These are phyloP conservation scores for Pipa parva DNA, from an alignment of 2,113 vertebrate species.

Conservation along the genomic window DNA sequence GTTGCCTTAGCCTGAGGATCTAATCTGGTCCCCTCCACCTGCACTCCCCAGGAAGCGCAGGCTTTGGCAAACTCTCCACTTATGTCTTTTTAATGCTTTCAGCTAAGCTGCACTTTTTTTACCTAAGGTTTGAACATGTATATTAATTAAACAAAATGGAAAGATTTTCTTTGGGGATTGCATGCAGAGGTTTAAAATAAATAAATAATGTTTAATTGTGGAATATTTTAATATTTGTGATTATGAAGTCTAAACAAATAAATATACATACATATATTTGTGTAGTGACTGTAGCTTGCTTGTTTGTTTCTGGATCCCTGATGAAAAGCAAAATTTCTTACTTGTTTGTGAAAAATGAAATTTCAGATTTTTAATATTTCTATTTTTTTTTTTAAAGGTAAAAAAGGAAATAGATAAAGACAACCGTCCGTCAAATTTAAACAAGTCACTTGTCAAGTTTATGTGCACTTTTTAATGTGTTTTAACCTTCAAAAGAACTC, in stretches of 20 bases:
- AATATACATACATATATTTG: too few relatives aligned
- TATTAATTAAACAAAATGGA: conserved; percentile 44
- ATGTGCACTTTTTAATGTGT: conserved; percentile 48
- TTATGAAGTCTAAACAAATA: too few relatives aligned
- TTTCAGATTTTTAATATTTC: not conserved
- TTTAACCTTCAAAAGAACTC: conserved; percentile 60
- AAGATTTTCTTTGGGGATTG: not conserved
- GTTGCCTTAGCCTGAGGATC: conserved; percentile 52
- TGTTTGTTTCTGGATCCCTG: too few relatives aligned
- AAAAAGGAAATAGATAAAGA: conserved; percentile 15
- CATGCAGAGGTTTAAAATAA: too few relatives aligned
- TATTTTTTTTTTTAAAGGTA: conserved; percentile 4
- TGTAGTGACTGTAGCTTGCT: too few relatives aligned
- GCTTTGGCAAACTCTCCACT: conserved; percentile 62
- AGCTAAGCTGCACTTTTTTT: conserved; percentile 61
- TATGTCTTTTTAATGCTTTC: conserved; percentile 65
- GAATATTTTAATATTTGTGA: too few relatives aligned
- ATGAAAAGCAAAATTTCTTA: too few relatives aligned
- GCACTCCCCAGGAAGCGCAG: conserved; percentile 66
- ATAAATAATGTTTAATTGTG: too few relatives aligned
- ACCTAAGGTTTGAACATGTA: conserved; percentile 54
- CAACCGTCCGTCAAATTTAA: conserved; percentile 13
- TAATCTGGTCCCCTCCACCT: conserved; percentile 71
- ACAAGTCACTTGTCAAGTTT: conserved; percentile 11
- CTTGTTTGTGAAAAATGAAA: not conserved